Base-by-base conservation (phyloP, 1,140 invertebrate genomes). In the Platyura marginata region DNA sequence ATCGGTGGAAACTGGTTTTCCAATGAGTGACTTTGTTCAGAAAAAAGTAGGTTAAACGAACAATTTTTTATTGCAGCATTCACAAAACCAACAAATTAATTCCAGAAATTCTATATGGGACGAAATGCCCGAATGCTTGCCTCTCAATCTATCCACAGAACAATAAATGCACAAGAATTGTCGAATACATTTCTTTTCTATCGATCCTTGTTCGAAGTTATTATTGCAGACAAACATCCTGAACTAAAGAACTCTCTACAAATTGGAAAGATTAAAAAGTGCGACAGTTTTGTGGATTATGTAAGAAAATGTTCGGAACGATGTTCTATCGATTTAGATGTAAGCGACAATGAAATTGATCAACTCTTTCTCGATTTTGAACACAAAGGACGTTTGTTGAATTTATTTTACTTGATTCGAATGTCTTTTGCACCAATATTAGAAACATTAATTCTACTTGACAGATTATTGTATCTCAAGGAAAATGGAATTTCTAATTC, bases 71-170 rank as follows among this genome's bases (percentile, higher is more conserved):
- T n/a, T n/a, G n/a, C n/a, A n/a, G n/a, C n/a, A n/a, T n/a, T n/a
- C n/a, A n/a, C n/a, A n/a, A n/a, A n/a, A n/a, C n/a, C n/a, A n/a
- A 29, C 6, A 29, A 29, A 29, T 29, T 29, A 13, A 29, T 29
- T 29, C 13, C 25, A 29, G 25, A 15, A 56, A 37, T 70, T 71
- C 49, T 50, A 50, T 11, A 60, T 87, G n/a, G 78, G 81, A 1
- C 70, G 80, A 44, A 86, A 84, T 58, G 77, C 80, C 4, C 68
- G 83, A 47, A 90, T 88, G 82, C 58, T 90, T 32, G 80, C 83
- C 5, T 74, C 81, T 8, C 84, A 90, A 53, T 77, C 81, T 1
- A 56, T 81, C 4, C 72, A 81, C 41, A 66, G 83, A 46, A 71
- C 77, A 18, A 57, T 67, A n/a, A 47, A 62, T 33, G 57, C 66